These are phyloP conservation scores for Penaeus indicus DNA, from an alignment of 1,140 invertebrate species.

Conservation along the genomic window DNA sequence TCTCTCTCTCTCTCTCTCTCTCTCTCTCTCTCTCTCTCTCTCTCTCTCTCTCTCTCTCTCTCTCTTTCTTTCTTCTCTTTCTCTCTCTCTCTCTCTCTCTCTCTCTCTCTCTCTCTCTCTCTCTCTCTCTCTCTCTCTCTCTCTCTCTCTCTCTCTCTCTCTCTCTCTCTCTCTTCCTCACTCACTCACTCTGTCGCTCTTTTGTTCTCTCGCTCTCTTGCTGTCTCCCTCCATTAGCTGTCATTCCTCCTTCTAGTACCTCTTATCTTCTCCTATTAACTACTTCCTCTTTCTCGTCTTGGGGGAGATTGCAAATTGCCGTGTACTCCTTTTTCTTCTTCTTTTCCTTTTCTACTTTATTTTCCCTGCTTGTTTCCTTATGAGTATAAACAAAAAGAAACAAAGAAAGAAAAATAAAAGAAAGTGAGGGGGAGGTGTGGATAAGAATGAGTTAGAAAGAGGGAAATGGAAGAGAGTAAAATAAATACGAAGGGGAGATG, in stretches of 20 bases:
- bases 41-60: conserved; percentile 22
- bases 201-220: conserved; percentile 17
- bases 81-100: background rate
- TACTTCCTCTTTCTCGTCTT: conserved; percentile 8
- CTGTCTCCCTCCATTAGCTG: no score
- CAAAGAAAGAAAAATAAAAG: no score
- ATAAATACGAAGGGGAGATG: no score
- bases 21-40: background rate
- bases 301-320: background rate
- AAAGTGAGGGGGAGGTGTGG: no score
- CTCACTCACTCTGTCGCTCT: conserved; percentile 21
- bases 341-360: background rate
- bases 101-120: background rate
- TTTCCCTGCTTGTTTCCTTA: background rate
- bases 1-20: background rate
- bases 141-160: background rate
- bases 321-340: background rate
- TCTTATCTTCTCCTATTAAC: background rate
- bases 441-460: no score
- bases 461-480: no score
- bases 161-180: background rate
- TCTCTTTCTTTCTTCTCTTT: background rate
- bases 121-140: background rate
- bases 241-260: no score
- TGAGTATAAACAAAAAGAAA: no score